Evolutionary conservation across 2,888 invertebrate species (phyloP), one percentile per base, ranked within the genome.

Genomic region (Resseliella maxima): DNA sequence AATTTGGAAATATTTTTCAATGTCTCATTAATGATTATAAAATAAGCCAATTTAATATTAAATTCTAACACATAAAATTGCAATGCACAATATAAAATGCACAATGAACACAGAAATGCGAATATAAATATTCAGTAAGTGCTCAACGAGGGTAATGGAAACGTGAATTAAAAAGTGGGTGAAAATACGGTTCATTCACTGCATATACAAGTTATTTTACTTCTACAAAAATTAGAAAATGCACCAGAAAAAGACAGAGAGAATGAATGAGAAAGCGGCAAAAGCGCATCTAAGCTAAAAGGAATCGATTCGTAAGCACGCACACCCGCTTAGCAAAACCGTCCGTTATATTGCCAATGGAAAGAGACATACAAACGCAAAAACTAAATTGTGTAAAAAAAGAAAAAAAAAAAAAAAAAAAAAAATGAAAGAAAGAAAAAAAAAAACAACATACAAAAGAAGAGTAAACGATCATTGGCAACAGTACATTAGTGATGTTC

Each of bases 91-190:
- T 18, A 50, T 18, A 50, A 6, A 50, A 50, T 50, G 50, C n/a
- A 2, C 50, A 50, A 12, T 50, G 50, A 50, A 21, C 5, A 24
- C 27, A 59, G 6, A 41, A 38, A 83, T 83, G 8, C 41, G 8
- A 83, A 83, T 83, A 38, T 41, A n/a, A n/a, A n/a, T n/a, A 24
- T 41, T 10, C 5, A 1, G n/a, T 21, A n/a, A 8, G 41, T n/a
- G 12, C n/a, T 1, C 36, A n/a, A 41, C 24, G 2, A 38, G n/a
- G 38, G 83, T 41, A 31, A 45, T 50, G 50, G 46, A 50, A 85
- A 85, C 85, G 27, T 35, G 50, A 46, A 50, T 85, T 45, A 87
- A 88, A 88, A 88, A 72, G 87, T 88, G 87, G 87, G 87, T 87
- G 87, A 87, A 87, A 86, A 85, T 87, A 88, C 87, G 86, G 87